Evolutionary conservation across 2,797 vertebrate genomes (phyloP), one percentile per base, ranked within the genome.

Genomic region (Labroides dimidiatus): DNA sequence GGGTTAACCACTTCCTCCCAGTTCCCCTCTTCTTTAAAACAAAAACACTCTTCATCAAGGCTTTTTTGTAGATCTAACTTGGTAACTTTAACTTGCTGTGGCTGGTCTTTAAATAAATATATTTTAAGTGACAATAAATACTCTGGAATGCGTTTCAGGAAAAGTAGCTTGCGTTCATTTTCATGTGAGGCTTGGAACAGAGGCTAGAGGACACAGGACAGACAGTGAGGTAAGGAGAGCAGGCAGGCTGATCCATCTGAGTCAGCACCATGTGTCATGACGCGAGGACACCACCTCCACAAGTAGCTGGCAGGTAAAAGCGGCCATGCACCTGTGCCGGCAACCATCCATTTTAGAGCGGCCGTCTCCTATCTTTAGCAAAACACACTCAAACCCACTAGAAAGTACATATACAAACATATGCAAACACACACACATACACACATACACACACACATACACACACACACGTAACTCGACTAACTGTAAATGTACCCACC

Each of bases 201-300:
- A 60, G 48, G 53, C 65, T 19, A 33, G 52, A 74, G 72, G 75
- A 81, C 49, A 50, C 42, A 69, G 42, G 60, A 72, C 51, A 78
- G 55, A 73, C 78, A 78, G 59, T 6, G 17, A 77, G 52, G 74
- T 48, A 50, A 30, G n/a, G 57, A 65, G 50, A 77, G 71, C 69
- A 59, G 70, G 82, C 57, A 54, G 57, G 69, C 56, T 45, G 68
- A 80, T 87, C 78, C 77, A 69, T 84, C 90, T 88, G 92, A 92
- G 85, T 93, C 93, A 94, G 91, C 92, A 87, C 81, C 85, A 82
- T 75, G 91, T 91, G 90, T 90, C 81, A 80, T 55, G 75, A 83
- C 72, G 48, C 52, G 75, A 87, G 78, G 88, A 93, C 89, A 75
- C 87, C 82, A 77, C 90, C 84, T 89, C 88, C 88, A 85, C 85